phyloP scores from a whole-genome alignment of 2,888 invertebrate species.

The Flexamia atlantica region DNA sequence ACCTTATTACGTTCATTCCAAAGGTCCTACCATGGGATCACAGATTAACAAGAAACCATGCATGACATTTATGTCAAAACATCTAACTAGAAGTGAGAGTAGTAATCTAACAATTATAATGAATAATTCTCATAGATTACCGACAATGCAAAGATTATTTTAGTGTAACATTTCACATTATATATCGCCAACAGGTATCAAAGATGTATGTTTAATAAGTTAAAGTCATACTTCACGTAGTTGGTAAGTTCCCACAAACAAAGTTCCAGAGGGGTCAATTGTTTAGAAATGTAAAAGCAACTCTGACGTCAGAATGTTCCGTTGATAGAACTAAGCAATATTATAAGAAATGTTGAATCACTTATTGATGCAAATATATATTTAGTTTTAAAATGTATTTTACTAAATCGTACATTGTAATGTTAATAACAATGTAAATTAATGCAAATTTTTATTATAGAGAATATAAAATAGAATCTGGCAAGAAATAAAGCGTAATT shows the following conservation, averaged over 20 bases:
- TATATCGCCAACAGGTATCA: conserved; percentile 40
- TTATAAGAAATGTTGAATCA: conserved; percentile 57
- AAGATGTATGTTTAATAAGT: conserved; percentile 36
- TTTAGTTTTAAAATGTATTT: conserved; percentile 58
- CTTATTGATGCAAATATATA: conserved; percentile 59
- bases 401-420: conserved; percentile 52
- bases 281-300: conserved; percentile 48
- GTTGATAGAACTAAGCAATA: conserved; percentile 58
- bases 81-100: no score
- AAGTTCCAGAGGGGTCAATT: conserved; percentile 59
- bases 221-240: conserved; percentile 44
- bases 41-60: no score
- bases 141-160: background rate
- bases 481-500: conserved; percentile 53
- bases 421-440: conserved; percentile 58
- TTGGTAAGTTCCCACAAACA: conserved; percentile 50
- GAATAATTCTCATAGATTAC: background rate
- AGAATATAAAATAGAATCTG: conserved; percentile 50
- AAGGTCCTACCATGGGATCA: no score
- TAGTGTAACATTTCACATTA: background rate
- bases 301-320: background rate
- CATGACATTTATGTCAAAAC: no score
- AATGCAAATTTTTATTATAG: conserved; percentile 56
- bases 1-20: no score
- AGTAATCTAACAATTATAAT: no score